A percentile compares a stretch with the other conserved stretches of the same genome.
Conservation (phyloP, 2,888 invertebrate species). For the Glaucopsyche alexis region DNA sequence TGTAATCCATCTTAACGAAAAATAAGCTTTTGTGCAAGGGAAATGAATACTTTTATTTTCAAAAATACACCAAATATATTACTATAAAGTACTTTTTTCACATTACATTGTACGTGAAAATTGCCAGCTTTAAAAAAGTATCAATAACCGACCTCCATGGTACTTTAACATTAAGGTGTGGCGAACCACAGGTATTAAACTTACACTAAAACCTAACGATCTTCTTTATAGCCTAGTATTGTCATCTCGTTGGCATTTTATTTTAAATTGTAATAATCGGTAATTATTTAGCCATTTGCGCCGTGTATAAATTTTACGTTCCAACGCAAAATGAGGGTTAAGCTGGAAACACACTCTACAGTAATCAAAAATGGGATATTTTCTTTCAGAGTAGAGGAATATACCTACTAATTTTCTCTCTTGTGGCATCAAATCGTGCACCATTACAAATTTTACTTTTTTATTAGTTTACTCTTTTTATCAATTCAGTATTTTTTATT, state of each 20-base stretch:
- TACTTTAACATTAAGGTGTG: constrained; percentile 46
- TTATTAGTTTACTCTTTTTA: too few species aligned
- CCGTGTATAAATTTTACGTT: not conserved
- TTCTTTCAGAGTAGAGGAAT: not conserved
- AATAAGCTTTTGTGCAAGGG: too few species aligned
- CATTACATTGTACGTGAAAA: not conserved
- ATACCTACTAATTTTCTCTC: not conserved
- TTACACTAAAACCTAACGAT: constrained; percentile 43
- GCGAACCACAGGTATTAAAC: constrained; percentile 69
- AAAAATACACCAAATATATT: not conserved
- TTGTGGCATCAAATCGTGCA: not conserved
- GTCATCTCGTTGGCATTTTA: constrained; percentile 53
- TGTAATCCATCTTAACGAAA: too few species aligned
- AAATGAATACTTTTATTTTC: too few species aligned
- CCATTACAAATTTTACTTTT: not conserved
- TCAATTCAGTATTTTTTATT: not conserved
- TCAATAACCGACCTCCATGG: constrained; percentile 36
- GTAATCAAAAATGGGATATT: not conserved
- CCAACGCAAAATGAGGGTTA: not conserved
- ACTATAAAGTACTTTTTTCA: not conserved
- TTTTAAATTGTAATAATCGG: constrained; percentile 40
- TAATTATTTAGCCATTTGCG: constrained; percentile 3
- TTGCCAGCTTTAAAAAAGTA: constrained; percentile 18
- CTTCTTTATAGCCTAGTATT: constrained; percentile 58
- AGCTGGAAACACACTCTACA: not conserved